Conservation (phyloP, 2,113 vertebrate genomes). For the Actenoides hombroni region DNA sequence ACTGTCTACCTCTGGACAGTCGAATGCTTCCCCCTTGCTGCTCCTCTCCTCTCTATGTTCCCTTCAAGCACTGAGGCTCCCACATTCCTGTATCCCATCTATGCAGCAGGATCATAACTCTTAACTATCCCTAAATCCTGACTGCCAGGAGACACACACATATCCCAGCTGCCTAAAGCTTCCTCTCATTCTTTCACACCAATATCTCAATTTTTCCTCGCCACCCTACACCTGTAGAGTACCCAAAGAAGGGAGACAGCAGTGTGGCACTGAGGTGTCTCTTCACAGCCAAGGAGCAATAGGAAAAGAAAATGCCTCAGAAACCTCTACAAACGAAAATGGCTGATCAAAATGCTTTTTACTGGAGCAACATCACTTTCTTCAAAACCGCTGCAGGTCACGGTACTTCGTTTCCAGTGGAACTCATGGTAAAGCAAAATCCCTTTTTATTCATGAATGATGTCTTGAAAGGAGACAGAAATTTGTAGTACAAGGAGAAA, state of each 20-base stretch:
- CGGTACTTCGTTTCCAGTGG: background rate
- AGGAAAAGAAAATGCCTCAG: background rate
- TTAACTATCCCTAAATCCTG: background rate
- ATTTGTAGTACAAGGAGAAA: background rate
- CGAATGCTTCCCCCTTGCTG: background rate
- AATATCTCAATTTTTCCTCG: background rate
- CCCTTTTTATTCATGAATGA: background rate
- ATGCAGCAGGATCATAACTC: rapidly evolving
- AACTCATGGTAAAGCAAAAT: background rate
- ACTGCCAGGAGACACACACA: background rate
- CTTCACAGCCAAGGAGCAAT: background rate
- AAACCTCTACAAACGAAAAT: background rate
- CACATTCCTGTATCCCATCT: background rate
- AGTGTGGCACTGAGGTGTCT: background rate
- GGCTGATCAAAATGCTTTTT: background rate
- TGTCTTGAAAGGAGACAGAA: background rate
- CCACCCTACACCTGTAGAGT: background rate
- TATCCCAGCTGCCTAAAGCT: background rate
- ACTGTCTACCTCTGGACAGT: background rate
- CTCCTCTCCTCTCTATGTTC: background rate
- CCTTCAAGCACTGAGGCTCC: background rate
- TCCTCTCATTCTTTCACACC: background rate
- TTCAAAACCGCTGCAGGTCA: background rate
- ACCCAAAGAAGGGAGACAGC: background rate
- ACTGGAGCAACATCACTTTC: background rate